Base-by-base conservation (phyloP, 1,140 invertebrate genomes). In the Bombus confusus region DNA sequence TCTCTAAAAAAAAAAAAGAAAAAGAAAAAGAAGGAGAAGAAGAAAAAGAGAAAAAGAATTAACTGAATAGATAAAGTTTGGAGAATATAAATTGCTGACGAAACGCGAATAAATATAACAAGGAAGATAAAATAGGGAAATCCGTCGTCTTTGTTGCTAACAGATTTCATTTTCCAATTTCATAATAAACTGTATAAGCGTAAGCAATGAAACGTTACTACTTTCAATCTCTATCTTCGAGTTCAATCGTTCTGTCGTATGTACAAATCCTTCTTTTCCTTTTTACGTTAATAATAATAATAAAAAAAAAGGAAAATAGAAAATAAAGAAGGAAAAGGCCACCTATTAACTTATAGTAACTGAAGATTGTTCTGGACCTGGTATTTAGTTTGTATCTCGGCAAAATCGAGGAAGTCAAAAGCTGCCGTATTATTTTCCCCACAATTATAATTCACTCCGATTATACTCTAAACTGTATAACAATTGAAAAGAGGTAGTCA, bases 401-500 rank as follows among this genome's bases (percentile, higher is more conserved):
- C 10, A 34, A 52, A 62, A 64, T 39, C 31, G 52, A 43, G 39
- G 25, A 62, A 57, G 37, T n/a, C 34, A 2, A 72, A 80, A 47
- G 57, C 47, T 80, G 69, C 62, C 39, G 52, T 25, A 22, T 22
- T 31, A 68, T 71, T 52, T n/a, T 37, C n/a, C 10, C 22, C 18
- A 8, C 37, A 69, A 80, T 85, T 85, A 85, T 64, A 80, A 85
- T 81, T 75, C 59, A 72, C 66, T 57, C 43, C 59, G 73, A 81
- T 85, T 74, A 74, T 81, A 81, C 41, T 47, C 41, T 52, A 81
- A 73, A 81, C 52, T 41, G 57, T 80, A 76, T 76, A 85, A 86
- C 79, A 80, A 84, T 83, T 74, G 75, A 88, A 86, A 88, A 80
- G 69, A 80, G 72, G 25, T 66, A 75, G 76, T 66, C 85, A 83